phyloP scores from a whole-genome alignment of 2,797 vertebrate genomes.

The Potorous gilbertii region DNA sequence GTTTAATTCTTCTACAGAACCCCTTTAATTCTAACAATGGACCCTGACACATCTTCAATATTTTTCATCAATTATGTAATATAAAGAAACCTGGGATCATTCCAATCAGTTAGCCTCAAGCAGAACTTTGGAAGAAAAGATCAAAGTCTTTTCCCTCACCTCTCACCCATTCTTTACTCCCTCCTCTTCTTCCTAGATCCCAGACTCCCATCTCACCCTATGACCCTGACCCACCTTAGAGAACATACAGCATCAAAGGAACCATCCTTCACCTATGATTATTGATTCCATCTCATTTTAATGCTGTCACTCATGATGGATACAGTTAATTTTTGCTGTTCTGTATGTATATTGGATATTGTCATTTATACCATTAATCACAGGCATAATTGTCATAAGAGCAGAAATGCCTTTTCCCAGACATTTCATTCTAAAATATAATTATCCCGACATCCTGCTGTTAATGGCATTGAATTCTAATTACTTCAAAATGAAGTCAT shows the following conservation, averaged over 20 bases:
- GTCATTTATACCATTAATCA: conserved; percentile 86
- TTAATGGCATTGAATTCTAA: conserved; percentile 85
- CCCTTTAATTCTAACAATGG: not conserved
- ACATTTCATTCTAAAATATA: conserved; percentile 85
- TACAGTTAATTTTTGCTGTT: conserved; percentile 84
- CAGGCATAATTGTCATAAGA: conserved; percentile 83
- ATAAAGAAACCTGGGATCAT: not conserved
- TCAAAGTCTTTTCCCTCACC: not conserved
- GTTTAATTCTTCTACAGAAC: not conserved
- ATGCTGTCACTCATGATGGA: conserved; percentile 83
- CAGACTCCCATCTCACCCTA: not conserved
- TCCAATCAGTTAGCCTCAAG: conserved; percentile 13
- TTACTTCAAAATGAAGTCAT: conserved; percentile 86
- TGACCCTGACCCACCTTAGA: not conserved
- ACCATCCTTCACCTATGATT: conserved; percentile 72
- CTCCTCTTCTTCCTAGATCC: not conserved
- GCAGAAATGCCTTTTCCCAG: conserved; percentile 83
- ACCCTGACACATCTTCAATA: conserved; percentile 21
- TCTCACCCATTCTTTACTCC: not conserved
- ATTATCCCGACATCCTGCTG: conserved; percentile 85
- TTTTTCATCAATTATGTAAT: conserved; percentile 16
- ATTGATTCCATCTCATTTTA: conserved; percentile 78
- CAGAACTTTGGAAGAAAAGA: conserved; percentile 22
- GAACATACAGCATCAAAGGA: conserved; percentile 59
- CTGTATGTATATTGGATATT: conserved; percentile 85